Evolutionary conservation across 2,797 vertebrate species (phyloP).

Genomic region (Pristis pectinata): DNA sequence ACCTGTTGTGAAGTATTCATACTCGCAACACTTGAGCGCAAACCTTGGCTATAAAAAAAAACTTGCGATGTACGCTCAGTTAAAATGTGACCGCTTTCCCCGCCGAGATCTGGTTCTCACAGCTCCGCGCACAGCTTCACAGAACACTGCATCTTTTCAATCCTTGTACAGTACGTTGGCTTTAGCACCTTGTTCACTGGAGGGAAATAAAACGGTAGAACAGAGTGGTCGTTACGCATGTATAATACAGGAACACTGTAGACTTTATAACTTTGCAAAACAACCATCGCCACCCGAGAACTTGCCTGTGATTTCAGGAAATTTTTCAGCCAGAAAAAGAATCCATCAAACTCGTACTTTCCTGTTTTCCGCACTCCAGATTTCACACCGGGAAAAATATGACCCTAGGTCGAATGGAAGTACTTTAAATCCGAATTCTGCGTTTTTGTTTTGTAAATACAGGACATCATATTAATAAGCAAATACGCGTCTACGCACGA

Average conservation of each 20-base stretch:
- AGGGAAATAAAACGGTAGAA: background rate
- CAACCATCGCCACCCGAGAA: too few species aligned
- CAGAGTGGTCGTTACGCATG: background rate
- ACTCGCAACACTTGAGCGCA: background rate
- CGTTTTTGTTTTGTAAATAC: too few species aligned
- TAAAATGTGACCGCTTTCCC: background rate
- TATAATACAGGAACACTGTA: too few species aligned
- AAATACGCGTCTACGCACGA: too few species aligned
- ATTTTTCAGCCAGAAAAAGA: too few species aligned
- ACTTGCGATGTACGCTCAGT: background rate
- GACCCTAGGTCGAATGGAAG: background rate
- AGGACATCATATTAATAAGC: too few species aligned
- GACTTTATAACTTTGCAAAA: background rate
- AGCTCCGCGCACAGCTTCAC: background rate
- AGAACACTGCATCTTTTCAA: background rate
- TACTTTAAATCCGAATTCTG: background rate
- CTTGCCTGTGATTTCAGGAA: too few species aligned
- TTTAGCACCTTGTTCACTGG: background rate
- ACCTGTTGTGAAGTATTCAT: background rate
- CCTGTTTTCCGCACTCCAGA: background rate
- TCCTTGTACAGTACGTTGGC: background rate
- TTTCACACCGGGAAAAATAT: background rate
- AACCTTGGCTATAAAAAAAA: background rate
- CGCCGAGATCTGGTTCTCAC: background rate
- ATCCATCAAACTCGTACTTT: too few species aligned